Conservation (phyloP, 2,888 invertebrate species). For the Amphipyra tragopoginis region DNA sequence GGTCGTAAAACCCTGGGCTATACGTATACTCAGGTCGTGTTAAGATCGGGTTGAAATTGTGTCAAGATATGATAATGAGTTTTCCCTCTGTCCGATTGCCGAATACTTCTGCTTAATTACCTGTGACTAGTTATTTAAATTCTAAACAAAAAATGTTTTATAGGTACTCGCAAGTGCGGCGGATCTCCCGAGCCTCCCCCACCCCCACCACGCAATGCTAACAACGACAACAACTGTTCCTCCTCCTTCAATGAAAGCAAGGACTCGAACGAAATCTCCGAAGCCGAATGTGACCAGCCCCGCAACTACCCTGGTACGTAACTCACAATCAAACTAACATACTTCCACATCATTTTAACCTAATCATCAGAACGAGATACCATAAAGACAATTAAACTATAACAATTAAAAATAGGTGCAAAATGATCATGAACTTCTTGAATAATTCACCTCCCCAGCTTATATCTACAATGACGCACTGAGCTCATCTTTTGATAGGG, state of each 20-base stretch:
- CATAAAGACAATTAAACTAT: neutral
- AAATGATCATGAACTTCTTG: neutral
- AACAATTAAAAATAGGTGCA: neutral
- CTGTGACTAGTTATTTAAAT: no score
- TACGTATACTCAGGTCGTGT: no score
- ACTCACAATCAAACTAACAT: slow-evolving; percentile 10
- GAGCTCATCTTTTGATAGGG: slow-evolving; percentile 65
- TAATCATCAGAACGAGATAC: neutral
- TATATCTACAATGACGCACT: slow-evolving; percentile 27
- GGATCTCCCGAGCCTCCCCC: slow-evolving; percentile 90
- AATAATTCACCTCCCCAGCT: slow-evolving; percentile 39
- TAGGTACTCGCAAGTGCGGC: slow-evolving; percentile 85
- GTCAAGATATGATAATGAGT: no score
- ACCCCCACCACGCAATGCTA: slow-evolving; percentile 96
- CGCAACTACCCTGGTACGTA: slow-evolving; percentile 95
- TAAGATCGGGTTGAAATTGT: no score
- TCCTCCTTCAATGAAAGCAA: slow-evolving; percentile 97
- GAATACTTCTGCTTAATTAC: no score
- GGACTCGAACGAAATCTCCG: slow-evolving; percentile 98
- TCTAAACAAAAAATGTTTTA: slow-evolving; percentile 1
- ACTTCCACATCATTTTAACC: no score
- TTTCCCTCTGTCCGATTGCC: no score
- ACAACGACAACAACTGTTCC: slow-evolving; percentile 93
- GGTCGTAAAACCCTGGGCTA: no score
- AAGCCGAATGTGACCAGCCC: slow-evolving; percentile 97